Conservation (phyloP, 2,888 invertebrate species). For the Venustoraphidia nigricollis region DNA sequence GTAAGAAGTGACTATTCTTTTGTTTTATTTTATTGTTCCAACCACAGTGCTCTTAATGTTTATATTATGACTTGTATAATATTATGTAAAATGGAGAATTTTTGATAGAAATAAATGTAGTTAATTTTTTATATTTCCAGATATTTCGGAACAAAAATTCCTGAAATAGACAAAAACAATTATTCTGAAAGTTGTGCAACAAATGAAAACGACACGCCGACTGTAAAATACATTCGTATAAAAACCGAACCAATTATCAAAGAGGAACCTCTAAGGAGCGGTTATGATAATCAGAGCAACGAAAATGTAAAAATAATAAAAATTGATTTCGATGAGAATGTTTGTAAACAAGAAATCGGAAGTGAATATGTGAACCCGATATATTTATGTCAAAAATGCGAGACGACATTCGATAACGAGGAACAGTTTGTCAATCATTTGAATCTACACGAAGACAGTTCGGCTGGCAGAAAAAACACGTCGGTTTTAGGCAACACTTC, state of each 20-base stretch:
- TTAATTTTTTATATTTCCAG: no score
- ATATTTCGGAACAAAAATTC: no score
- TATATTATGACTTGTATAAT: background rate
- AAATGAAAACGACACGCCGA: background rate
- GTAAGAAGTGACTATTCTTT: no score
- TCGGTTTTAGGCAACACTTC: no score
- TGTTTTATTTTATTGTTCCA: no score
- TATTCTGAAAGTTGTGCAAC: no score
- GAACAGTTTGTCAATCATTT: background rate
- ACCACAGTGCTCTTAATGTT: no score
- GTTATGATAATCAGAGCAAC: background rate
- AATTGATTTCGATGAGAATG: background rate
- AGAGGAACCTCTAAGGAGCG: background rate
- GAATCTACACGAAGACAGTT: slow-evolving; percentile 15
- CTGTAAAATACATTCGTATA: background rate
- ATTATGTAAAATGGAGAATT: background rate
- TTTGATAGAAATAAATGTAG: no score
- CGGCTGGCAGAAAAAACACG: slow-evolving; percentile 25
- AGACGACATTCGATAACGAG: background rate
- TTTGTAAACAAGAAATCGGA: no score
- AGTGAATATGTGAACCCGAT: background rate
- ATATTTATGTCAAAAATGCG: slow-evolving; percentile 4
- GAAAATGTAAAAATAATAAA: background rate
- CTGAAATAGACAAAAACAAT: no score
- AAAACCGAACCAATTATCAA: background rate